These are phyloP conservation scores for Scaptomyza polygonia DNA, from an alignment of 2,888 invertebrate species.

Conservation along the genomic window DNA sequence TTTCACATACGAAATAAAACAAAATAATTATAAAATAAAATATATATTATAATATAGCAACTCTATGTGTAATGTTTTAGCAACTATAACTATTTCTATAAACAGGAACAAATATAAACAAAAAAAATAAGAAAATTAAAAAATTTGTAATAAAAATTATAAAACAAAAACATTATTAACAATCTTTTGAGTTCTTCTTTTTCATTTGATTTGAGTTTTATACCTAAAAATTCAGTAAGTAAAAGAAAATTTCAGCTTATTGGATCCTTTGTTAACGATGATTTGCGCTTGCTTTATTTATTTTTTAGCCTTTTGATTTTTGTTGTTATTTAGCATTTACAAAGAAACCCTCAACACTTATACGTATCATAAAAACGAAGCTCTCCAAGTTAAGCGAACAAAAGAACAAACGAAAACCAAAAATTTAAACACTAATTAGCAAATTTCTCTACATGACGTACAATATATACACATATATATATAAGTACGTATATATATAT, in stretches of 20 bases:
- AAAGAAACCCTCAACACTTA: constrained; percentile 64
- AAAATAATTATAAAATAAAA: constrained; percentile 47
- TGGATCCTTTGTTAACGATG: constrained; percentile 5
- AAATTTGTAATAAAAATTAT: constrained; percentile 50
- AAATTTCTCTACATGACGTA: constrained; percentile 79
- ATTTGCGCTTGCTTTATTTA: constrained; percentile 26
- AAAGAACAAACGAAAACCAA: constrained; percentile 52
- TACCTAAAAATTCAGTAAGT: constrained; percentile 5
- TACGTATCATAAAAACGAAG: constrained; percentile 82
- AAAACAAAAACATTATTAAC: constrained; percentile 27
- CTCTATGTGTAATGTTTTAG: constrained; percentile 77
- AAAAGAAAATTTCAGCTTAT: constrained; percentile 38
- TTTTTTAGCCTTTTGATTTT: constrained; percentile 3
- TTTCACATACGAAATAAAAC: constrained; percentile 76
- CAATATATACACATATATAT: constrained; percentile 50
- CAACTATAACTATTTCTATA: constrained; percentile 77
- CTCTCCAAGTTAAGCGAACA: constrained; percentile 78
- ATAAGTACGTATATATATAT: neutral
- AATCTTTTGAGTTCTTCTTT: constrained; percentile 36
- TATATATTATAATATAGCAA: constrained; percentile 61
- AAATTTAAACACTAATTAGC: constrained; percentile 74
- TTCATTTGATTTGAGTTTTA: constrained; percentile 27
- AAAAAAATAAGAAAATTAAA: constrained; percentile 36
- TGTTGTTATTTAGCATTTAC: constrained; percentile 37
- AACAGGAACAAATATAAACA: constrained; percentile 39